Evolutionary conservation across 2,888 invertebrate species (phyloP).

Genomic region (Harpagoxenus sublaevis): DNA sequence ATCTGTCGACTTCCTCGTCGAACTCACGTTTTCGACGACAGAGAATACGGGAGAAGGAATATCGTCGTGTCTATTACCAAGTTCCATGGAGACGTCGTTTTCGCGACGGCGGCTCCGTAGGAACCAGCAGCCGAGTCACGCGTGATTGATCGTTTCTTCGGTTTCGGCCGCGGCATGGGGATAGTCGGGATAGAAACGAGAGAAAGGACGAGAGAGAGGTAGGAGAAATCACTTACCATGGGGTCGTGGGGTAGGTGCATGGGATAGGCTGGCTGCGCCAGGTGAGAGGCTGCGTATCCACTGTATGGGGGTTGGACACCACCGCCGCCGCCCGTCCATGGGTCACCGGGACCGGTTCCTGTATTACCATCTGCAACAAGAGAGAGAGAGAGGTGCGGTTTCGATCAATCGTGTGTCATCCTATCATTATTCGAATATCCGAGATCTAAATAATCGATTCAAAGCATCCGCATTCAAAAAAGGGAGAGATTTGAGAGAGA

Average conservation of each 20-base stretch:
- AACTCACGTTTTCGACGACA: constrained; percentile 44
- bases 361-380: constrained; percentile 85
- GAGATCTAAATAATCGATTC: constrained; percentile 24
- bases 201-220: background rate
- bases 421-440: background rate
- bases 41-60: constrained; percentile 51
- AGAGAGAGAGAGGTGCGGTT: constrained; percentile 34
- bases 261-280: constrained; percentile 85
- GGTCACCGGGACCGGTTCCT: constrained; percentile 86
- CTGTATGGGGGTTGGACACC: constrained; percentile 87
- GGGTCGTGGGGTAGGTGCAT: constrained; percentile 87
- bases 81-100: constrained; percentile 49
- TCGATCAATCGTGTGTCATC: constrained; percentile 42
- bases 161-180: constrained; percentile 22
- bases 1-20: constrained; percentile 60
- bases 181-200: constrained; percentile 21
- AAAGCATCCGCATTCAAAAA: background rate
- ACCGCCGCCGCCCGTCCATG: constrained; percentile 86
- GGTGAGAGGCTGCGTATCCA: constrained; percentile 85
- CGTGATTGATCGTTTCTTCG: constrained; percentile 67
- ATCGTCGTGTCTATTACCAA: constrained; percentile 60
- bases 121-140: constrained; percentile 55
- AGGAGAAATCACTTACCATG: constrained; percentile 83
- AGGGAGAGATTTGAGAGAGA: background rate
- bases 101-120: constrained; percentile 53